Evolutionary conservation across 2,888 invertebrate species (phyloP).

Genomic region (Drosophila phalerata): DNA sequence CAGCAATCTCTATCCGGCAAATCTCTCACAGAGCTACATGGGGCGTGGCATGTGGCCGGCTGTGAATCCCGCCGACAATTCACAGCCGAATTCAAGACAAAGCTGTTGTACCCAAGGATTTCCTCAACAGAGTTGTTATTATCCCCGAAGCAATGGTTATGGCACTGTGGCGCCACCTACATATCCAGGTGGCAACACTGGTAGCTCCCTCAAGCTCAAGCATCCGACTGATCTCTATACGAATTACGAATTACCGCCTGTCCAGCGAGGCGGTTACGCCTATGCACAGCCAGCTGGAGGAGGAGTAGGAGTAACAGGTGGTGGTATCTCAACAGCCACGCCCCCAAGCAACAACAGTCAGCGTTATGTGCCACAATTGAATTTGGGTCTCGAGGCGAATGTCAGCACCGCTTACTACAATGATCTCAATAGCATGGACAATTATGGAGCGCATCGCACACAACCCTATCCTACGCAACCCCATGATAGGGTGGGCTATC

Average conservation of each 20-base stretch:
- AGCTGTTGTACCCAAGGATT: slow-evolving; percentile 78
- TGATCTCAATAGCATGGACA: slow-evolving; percentile 75
- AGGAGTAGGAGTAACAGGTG: not conserved
- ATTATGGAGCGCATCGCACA: slow-evolving; percentile 50
- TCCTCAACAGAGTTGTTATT: slow-evolving; percentile 77
- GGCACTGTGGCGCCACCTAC: slow-evolving; percentile 31
- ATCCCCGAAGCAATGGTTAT: slow-evolving; percentile 64
- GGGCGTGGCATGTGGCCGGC: slow-evolving; percentile 69
- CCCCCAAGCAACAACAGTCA: slow-evolving; percentile 29
- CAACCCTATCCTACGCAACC: slow-evolving; percentile 37
- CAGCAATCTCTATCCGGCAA: slow-evolving; percentile 56
- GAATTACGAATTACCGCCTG: slow-evolving; percentile 57
- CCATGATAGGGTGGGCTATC: not conserved
- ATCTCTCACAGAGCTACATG: slow-evolving; percentile 50
- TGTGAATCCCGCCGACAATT: slow-evolving; percentile 51
- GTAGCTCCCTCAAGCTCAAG: slow-evolving; percentile 68
- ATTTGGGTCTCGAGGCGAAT: slow-evolving; percentile 49
- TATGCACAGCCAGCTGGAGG: slow-evolving; percentile 26
- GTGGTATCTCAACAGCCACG: slow-evolving; percentile 12
- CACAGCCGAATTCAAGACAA: slow-evolving; percentile 60
- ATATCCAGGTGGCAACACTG: slow-evolving; percentile 1
- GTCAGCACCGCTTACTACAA: slow-evolving; percentile 68
- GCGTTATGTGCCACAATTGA: slow-evolving; percentile 45
- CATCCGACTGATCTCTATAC: slow-evolving; percentile 79
- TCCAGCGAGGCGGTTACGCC: slow-evolving; percentile 57